phyloP scores from a whole-genome alignment of 2,113 vertebrate species.

The human region GRCh38 chr15:40221501-40222000 shows the following conservation, averaged over 20 bases:
- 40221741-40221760: not conserved
- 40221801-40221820: not conserved
- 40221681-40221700: not conserved
- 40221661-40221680: not conserved
- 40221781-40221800: not conserved
- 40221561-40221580: no score
- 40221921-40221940: slow-evolving; percentile 15
- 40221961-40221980: not conserved
- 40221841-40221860: not conserved
- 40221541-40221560: no score
- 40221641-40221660: no score
- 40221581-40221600: no score
- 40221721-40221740: not conserved
- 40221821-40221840: not conserved
- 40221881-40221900: not conserved
- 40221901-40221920: not conserved
- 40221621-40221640: no score
- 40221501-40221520: no score
- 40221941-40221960: not conserved
- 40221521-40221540: no score
- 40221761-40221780: not conserved
- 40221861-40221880: not conserved
- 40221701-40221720: not conserved
- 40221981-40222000: not conserved
- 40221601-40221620: no score